Base-by-base conservation (phyloP, 2,888 invertebrate species). In the Lissocephala sabroskyi region DNA sequence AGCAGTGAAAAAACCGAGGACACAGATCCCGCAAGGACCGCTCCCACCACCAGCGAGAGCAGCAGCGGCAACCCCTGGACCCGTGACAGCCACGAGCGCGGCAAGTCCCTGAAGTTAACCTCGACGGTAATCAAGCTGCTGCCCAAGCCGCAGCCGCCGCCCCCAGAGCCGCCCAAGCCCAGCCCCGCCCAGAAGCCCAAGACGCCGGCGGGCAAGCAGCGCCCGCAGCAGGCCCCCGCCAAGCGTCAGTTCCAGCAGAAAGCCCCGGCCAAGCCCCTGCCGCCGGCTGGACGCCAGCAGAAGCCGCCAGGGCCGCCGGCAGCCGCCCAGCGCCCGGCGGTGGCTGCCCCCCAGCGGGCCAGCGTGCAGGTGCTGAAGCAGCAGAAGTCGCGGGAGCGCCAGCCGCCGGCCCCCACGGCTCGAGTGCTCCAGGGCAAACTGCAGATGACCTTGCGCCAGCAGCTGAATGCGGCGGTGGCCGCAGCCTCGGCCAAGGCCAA, bases 61-160 rank as follows among this genome's bases (percentile, higher is more conserved):
- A 7, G 4, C 3, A 23, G 4, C 3, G 23, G 23, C 7, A 3
- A 7, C 7, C 3, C 7, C 4, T 23, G 23, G 23, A n/a, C n/a
- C n/a, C n/a, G n/a, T n/a, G n/a, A n/a, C n/a, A n/a, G n/a, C n/a
- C n/a, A n/a, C n/a, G n/a, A n/a, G n/a, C n/a, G n/a, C n/a, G n/a
- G n/a, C n/a, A n/a, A n/a, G n/a, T 49, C 51, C 35, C 16, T 68
- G 0, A 67, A 64, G 33, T 50, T 76, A 3, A 73, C 68, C 1
- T 41, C 76, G 2, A 68, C 68, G 9, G 68, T 68, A 10, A 56
- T 68, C 4, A 49, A 62, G 39, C 54, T 68, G n/a, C 3, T 67
- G 28, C 49, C 53, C 1, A 7, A n/a, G 2, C 3, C 6, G 16
- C 41, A 10, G 29, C 3, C 41, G 10, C 40, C 7, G 10, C 33